These are phyloP conservation scores for Mormyrus hasselquistii DNA, from an alignment of 2,797 vertebrate genomes.

Conservation along the genomic window DNA sequence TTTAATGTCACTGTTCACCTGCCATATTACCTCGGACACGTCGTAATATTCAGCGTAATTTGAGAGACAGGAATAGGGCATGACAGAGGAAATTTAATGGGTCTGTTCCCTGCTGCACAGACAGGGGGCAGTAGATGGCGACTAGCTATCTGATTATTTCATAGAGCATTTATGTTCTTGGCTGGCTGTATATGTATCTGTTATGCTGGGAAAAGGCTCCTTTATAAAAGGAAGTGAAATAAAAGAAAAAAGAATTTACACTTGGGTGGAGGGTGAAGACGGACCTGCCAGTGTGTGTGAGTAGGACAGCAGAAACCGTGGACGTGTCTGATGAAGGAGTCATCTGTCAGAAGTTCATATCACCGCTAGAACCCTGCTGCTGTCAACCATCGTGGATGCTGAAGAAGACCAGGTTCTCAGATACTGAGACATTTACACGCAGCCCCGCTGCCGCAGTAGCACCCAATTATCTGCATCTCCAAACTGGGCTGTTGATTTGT, in stretches of 20 bases:
- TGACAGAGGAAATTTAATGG: neutral
- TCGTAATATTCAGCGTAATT: neutral
- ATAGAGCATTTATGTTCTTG: neutral
- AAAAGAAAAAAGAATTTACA: neutral
- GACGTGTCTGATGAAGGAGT: neutral
- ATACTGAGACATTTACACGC: neutral
- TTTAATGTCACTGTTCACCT: slow-evolving; percentile 27
- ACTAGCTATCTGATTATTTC: neutral
- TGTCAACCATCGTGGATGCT: neutral
- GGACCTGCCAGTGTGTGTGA: neutral
- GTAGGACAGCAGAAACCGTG: neutral
- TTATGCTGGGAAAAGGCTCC: neutral
- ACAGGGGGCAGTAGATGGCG: neutral
- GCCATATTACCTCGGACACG: neutral
- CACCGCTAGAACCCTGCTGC: neutral
- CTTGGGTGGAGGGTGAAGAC: neutral
- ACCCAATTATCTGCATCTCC: neutral
- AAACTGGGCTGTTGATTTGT: neutral
- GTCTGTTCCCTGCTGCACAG: neutral
- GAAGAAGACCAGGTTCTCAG: neutral
- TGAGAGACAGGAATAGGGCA: neutral
- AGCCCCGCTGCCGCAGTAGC: neutral
- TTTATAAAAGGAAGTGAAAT: neutral
- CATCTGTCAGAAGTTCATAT: neutral
- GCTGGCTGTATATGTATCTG: neutral